Evolutionary conservation across 1,140 invertebrate genomes (phyloP), one percentile per base, ranked within the genome.

Genomic region (Muscidifurax raptorellus): DNA sequence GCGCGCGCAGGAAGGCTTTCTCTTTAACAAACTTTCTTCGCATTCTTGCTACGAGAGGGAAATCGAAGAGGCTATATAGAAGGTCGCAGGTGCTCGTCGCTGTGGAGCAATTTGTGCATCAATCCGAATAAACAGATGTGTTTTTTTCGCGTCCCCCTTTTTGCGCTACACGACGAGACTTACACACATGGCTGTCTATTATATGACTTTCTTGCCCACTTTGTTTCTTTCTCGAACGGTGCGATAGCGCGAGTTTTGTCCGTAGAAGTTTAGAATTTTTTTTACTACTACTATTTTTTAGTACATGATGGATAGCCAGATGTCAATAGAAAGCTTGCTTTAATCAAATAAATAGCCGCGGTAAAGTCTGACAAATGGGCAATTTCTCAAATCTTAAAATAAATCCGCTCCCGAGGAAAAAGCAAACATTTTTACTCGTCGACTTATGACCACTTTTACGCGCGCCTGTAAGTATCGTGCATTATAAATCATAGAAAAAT

Each of bases 91-190:
- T 91, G 91, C 83, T 83, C 90, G 87, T 89, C 88, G 86, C 84
- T 80, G 81, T 86, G 85, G 87, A 88, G 88, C 90, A 91, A 91
- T 91, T 88, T 90, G 88, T 88, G 87, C 89, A 90, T 91, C 91
- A 91, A 91, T 91, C 90, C 90, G 87, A 85, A 88, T 86, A 86
- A 89, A 89, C 90, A 91, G 90, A 91, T 91, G 90, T 86, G 89
- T 52, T 80, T 74, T 59, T 52, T 75, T 44, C 7, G 12, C 69
- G 69, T 59, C 52, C 52, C 76, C 76, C 44, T 30, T 74, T 71
- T 75, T 40, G 7, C 13, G 18, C 28, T 77, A 77, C 75, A 27
- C 25, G 7, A 22, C 40, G 22, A 44, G 22, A 75, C n/a, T n/a
- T n/a, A n/a, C n/a, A n/a, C 25, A 44, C 40, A 40, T 40, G 36